Percentiles rank a stretch among this genome's conserved stretches.
Conservation (phyloP, 1,140 invertebrate species). For the Neodiprion virginianus region DNA sequence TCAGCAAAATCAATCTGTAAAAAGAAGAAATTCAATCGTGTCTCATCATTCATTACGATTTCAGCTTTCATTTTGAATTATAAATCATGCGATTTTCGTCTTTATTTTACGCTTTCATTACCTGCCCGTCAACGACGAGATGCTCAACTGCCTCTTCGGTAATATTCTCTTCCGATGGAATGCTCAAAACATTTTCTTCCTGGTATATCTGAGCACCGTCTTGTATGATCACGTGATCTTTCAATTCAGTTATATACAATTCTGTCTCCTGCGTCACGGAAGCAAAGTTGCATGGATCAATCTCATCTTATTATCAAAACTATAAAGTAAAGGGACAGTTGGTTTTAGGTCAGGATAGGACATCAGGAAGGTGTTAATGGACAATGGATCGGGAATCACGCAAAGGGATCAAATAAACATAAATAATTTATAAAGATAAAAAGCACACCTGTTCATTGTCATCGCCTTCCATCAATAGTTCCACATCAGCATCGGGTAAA, state of each 20-base stretch:
- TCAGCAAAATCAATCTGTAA: conserved; percentile 46
- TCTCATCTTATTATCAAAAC: conserved; percentile 41
- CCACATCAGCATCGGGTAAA: conserved; percentile 50
- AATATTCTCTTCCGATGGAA: conserved; percentile 48
- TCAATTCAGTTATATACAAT: conserved; percentile 64
- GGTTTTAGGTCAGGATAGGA: conserved; percentile 25
- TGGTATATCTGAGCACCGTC: conserved; percentile 53
- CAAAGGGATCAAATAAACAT: conserved; percentile 4
- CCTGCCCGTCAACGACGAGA: conserved; percentile 64
- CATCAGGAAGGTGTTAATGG: conserved; percentile 13
- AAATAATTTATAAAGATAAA: conserved; percentile 24
- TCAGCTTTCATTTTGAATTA: not conserved
- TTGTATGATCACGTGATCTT: conserved; percentile 64
- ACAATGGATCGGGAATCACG: not conserved
- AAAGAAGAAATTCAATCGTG: not conserved
- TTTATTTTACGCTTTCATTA: conserved; percentile 29
- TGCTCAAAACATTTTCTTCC: conserved; percentile 51
- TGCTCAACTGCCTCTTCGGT: conserved; percentile 58
- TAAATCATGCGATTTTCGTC: not conserved
- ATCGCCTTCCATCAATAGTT: conserved; percentile 54
- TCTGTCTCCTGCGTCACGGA: conserved; percentile 56
- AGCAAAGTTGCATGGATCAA: conserved; percentile 37
- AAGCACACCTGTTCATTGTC: conserved; percentile 44
- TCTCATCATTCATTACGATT: not conserved
- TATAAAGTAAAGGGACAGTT: conserved; percentile 45